phyloP scores from a whole-genome alignment of 2,113 vertebrate species.

The Catharus fuscescens region DNA sequence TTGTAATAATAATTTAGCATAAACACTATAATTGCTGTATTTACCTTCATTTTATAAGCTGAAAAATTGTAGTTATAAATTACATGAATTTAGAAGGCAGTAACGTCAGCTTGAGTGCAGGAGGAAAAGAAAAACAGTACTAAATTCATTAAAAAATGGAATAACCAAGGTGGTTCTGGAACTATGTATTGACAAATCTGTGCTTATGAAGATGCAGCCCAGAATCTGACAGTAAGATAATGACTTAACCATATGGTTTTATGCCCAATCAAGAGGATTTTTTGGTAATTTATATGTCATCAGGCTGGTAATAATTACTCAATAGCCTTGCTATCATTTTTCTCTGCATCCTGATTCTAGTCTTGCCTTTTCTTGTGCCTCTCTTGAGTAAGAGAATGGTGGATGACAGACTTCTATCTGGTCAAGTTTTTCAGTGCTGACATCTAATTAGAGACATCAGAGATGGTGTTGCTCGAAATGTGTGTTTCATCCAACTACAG shows the following conservation, averaged over 20 bases:
- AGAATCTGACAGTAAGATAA: not conserved
- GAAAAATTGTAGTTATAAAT: conserved; percentile 3
- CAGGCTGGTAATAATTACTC: not conserved
- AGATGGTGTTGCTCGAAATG: not conserved
- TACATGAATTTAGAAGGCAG: not conserved
- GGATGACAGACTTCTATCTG: not conserved
- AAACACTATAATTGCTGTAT: conserved; percentile 21
- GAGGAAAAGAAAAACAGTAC: not conserved
- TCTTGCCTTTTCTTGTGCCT: not conserved
- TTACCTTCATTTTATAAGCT: conserved; percentile 38
- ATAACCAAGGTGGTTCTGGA: not conserved
- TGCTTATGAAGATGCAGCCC: not conserved
- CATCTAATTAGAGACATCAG: not conserved
- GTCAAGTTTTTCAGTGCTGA: not conserved
- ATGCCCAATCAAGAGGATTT: accelerated
- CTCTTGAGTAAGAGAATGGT: not conserved
- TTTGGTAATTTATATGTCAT: not conserved
- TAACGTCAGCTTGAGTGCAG: not conserved
- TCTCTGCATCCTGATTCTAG: not conserved
- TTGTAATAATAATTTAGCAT: conserved; percentile 34
- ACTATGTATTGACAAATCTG: not conserved
- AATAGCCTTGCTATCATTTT: not conserved
- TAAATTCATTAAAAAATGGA: not conserved
- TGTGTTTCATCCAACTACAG: not conserved
- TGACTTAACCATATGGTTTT: not conserved